Evolutionary conservation across 2,113 vertebrate species (phyloP).

Genomic region (Pollachius pollachius): DNA sequence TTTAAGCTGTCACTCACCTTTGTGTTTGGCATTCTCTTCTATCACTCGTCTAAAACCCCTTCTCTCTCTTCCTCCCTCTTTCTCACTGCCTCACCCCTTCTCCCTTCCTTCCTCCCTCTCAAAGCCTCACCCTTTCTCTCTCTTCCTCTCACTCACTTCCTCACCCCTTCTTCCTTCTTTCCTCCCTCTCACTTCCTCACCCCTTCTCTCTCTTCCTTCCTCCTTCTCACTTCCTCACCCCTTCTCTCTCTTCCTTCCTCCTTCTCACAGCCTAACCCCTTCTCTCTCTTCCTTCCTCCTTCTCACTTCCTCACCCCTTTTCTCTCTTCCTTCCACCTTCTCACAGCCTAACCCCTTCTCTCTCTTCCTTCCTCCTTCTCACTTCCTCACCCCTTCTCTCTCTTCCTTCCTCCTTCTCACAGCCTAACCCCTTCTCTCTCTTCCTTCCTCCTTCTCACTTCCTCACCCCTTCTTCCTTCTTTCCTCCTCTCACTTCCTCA

Average conservation of each 20-base stretch:
- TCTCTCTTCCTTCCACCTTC: too few relatives aligned
- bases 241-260: background rate
- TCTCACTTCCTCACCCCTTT: too few relatives aligned
- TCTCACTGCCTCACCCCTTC: background rate
- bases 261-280: background rate
- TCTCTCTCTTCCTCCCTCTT: background rate
- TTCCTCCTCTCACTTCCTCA: too few relatives aligned
- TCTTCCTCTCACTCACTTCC: conserved; percentile 5
- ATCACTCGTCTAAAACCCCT: background rate
- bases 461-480: too few relatives aligned
- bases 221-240: too few relatives aligned
- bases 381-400: conserved; percentile 29
- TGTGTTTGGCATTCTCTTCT: conserved; percentile 3
- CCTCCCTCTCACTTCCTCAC: too few relatives aligned
- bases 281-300: too few relatives aligned
- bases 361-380: conserved; percentile 31
- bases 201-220: too few relatives aligned
- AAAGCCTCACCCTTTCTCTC: background rate
- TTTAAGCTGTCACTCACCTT: background rate
- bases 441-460: background rate
- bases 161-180: too few relatives aligned
- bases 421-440: conserved; percentile 14
- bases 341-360: too few relatives aligned
- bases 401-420: conserved; percentile 16
- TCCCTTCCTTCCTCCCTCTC: too few relatives aligned